These are phyloP conservation scores for Lipotes vexillifer DNA, from an alignment of 2,113 vertebrate species.

Conservation along the genomic window DNA sequence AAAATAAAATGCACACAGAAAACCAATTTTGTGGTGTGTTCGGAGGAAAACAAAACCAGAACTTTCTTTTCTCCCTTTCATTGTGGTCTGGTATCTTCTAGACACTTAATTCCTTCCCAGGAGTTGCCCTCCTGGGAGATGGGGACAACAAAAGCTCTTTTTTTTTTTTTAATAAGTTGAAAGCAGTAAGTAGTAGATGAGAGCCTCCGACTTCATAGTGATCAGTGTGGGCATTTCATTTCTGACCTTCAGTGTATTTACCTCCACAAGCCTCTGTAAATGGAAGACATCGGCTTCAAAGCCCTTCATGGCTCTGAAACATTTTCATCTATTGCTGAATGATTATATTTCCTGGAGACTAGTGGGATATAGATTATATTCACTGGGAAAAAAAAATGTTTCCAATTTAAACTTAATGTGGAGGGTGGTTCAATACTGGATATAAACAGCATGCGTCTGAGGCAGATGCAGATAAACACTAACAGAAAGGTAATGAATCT, in stretches of 20 bases:
- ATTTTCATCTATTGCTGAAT: not conserved
- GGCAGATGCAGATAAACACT: not conserved
- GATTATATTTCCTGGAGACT: slow-evolving; percentile 35
- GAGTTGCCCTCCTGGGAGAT: not conserved
- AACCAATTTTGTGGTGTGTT: not conserved
- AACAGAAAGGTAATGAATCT: not conserved
- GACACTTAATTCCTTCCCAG: not conserved
- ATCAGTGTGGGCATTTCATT: not conserved
- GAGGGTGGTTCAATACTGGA: not conserved
- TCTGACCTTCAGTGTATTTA: not conserved
- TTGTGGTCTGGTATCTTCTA: not conserved
- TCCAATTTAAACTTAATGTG: slow-evolving; percentile 17
- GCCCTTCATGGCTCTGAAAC: not conserved
- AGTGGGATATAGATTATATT: slow-evolving; percentile 4
- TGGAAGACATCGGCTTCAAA: not conserved
- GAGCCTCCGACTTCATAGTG: not conserved
- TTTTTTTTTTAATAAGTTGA: not conserved
- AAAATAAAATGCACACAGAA: not conserved
- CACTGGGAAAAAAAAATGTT: not conserved
- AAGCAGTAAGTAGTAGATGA: not conserved
- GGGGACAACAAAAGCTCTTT: not conserved
- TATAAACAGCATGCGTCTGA: not conserved
- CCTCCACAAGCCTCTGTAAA: not conserved
- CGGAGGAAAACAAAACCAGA: not conserved
- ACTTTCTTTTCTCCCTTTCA: not conserved